A percentile compares a stretch with the other conserved stretches of the same genome.
These are phyloP conservation scores for Pteropus rufus DNA, from an alignment of 2,797 vertebrate species.

Conservation along the genomic window DNA sequence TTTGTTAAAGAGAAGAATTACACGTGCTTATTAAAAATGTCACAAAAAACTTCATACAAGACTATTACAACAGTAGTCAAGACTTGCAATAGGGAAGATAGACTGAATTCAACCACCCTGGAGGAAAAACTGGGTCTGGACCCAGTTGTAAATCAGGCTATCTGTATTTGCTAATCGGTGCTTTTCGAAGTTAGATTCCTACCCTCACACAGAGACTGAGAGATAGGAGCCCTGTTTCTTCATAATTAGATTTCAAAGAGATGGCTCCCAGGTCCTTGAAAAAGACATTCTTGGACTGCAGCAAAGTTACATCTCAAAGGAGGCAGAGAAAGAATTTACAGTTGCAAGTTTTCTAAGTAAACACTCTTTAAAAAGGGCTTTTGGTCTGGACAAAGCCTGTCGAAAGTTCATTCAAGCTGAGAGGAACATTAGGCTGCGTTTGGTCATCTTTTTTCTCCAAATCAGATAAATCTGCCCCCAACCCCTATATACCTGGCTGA, in stretches of 20 bases:
- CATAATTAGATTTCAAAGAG: not conserved
- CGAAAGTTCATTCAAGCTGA: not conserved
- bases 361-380: not conserved
- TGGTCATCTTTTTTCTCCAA: not conserved
- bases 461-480: not conserved
- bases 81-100: not conserved
- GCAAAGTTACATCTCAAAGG: not conserved
- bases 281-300: not conserved
- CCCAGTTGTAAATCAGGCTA: too few species aligned
- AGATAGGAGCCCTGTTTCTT: not conserved
- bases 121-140: too few species aligned
- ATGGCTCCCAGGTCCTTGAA: not conserved
- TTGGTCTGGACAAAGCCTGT: not conserved
- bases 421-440: not conserved
- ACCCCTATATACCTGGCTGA: not conserved
- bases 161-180: not conserved
- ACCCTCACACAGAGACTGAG: not conserved
- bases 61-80: not conserved
- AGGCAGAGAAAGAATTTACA: not conserved
- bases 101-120: not conserved
- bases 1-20: conserved; percentile 4
- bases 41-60: not conserved
- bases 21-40: not conserved
- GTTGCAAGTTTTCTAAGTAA: not conserved
- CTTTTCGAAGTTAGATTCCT: not conserved